phyloP scores from a whole-genome alignment of 2,888 invertebrate genomes.

The Drosophila longiperda region DNA sequence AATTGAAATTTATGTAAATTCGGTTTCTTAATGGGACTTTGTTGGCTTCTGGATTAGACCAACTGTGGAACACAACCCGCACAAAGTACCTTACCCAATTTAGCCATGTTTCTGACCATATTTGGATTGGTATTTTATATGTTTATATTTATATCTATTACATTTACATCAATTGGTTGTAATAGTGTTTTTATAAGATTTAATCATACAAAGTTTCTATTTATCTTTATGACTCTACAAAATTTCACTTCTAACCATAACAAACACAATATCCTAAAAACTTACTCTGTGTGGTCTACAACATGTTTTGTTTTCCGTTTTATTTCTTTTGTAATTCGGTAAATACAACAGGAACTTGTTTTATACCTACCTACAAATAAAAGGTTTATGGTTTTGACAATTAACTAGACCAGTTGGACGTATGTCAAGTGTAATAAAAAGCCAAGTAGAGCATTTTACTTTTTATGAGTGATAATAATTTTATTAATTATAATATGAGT shows the following conservation, averaged over 20 bases:
- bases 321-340: conserved; percentile 31
- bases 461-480: neutral
- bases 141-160: neutral
- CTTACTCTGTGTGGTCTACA: conserved; percentile 51
- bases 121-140: neutral
- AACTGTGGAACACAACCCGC: conserved; percentile 24
- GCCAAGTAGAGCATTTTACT: neutral
- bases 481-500: neutral
- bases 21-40: conserved; percentile 29
- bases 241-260: conserved; percentile 40
- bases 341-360: conserved; percentile 50
- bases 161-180: conserved; percentile 23
- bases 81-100: conserved; percentile 19
- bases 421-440: conserved; percentile 29
- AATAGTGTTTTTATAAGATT: conserved; percentile 34
- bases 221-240: conserved; percentile 49
- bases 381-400: conserved; percentile 22
- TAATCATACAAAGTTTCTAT: conserved; percentile 37
- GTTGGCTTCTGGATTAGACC: conserved; percentile 62
- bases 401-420: conserved; percentile 37
- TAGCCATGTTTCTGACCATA: conserved; percentile 6
- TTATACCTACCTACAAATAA: conserved; percentile 29
- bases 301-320: conserved; percentile 28
- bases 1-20: conserved; percentile 62
- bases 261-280: conserved; percentile 26